Conservation (phyloP, 2,113 vertebrate genomes). For the Etheostoma spectabile region DNA sequence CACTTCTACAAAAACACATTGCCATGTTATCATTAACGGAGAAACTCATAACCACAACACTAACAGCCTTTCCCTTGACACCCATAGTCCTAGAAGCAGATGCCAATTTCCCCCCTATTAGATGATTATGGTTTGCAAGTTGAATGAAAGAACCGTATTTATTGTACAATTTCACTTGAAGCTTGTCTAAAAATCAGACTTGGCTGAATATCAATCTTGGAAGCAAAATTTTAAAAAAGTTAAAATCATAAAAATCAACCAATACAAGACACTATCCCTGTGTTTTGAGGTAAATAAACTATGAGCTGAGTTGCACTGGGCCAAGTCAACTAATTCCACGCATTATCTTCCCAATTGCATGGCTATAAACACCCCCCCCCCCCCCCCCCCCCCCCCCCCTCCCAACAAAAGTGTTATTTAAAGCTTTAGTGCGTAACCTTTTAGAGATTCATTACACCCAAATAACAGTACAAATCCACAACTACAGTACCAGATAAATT, state of each 20-base stretch:
- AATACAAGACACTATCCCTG: too few species aligned
- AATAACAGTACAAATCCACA: neutral
- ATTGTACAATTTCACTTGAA: slow-evolving; percentile 37
- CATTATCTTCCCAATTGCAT: neutral
- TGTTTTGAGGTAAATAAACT: neutral
- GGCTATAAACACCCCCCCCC: too few species aligned
- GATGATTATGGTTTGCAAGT: neutral
- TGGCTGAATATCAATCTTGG: neutral
- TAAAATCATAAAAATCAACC: too few species aligned
- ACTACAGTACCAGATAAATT: neutral
- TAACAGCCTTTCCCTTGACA: slow-evolving; percentile 30
- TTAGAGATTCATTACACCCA: neutral
- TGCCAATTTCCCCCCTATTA: neutral
- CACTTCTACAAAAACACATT: slow-evolving; percentile 6
- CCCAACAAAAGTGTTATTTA: too few species aligned
- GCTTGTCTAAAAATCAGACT: neutral
- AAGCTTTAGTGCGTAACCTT: too few species aligned
- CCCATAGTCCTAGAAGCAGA: slow-evolving; percentile 16
- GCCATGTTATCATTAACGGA: slow-evolving; percentile 10
- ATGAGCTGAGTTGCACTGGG: neutral
- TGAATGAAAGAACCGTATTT: slow-evolving; percentile 6
- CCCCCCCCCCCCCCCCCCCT: too few species aligned
- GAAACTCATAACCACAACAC: slow-evolving; percentile 31
- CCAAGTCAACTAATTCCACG: neutral
- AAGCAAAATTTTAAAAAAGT: too few species aligned